Evolutionary conservation across 2,113 vertebrate species (phyloP).

Genomic region (Nyctereutes procyonoides): DNA sequence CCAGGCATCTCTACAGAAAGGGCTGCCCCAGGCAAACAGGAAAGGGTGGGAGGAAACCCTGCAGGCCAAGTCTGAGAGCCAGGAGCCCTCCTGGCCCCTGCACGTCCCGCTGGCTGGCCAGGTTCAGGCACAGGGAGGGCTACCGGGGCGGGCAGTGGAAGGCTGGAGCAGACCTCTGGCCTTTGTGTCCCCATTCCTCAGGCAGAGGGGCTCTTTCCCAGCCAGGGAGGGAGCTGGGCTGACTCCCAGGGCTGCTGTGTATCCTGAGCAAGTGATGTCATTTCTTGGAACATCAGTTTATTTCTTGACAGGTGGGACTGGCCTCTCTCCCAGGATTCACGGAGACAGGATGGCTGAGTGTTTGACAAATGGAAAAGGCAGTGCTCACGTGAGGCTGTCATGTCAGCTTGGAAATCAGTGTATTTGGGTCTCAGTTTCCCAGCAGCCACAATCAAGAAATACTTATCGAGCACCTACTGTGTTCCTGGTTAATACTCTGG

Average conservation of each 20-base stretch:
- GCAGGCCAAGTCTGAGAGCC: not conserved
- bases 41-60: not conserved
- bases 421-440: not conserved
- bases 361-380: not conserved
- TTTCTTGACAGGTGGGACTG: not conserved
- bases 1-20: slow-evolving; percentile 11
- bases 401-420: not conserved
- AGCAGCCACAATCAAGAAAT: not conserved
- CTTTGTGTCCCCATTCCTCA: not conserved
- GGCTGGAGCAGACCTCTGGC: not conserved
- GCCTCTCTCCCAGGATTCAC: not conserved
- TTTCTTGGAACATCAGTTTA: not conserved
- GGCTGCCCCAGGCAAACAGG: not conserved
- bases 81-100: rapidly evolving
- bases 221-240: not conserved
- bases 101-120: not conserved
- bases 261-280: not conserved
- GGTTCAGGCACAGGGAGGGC: not conserved
- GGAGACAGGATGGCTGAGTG: not conserved
- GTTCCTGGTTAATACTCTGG: not conserved
- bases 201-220: not conserved
- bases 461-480: not conserved
- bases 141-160: not conserved
- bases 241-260: not conserved
- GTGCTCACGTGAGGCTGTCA: not conserved